Conservation (phyloP, 2,888 invertebrate species). For the Lithophane ornitopus region DNA sequence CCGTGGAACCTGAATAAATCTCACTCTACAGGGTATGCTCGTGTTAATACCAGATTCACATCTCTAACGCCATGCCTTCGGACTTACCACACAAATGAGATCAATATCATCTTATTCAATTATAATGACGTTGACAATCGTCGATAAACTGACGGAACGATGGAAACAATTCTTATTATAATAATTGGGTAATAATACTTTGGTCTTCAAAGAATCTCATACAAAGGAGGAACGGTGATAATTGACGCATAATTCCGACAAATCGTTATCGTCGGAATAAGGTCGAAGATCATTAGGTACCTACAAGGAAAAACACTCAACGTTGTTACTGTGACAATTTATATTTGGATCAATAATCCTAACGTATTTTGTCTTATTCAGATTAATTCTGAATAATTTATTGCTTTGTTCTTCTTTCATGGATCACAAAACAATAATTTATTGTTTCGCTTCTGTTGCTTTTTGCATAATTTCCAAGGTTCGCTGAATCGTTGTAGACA, state of each 20-base stretch:
- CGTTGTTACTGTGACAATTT: constrained; percentile 40
- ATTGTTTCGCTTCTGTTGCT: constrained; percentile 7
- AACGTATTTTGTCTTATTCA: constrained; percentile 44
- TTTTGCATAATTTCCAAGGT: not conserved
- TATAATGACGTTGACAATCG: constrained; percentile 31
- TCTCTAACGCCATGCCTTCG: not conserved
- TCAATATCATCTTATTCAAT: constrained; percentile 28
- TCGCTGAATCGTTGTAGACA: not conserved
- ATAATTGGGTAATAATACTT: constrained; percentile 60
- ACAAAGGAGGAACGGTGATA: constrained; percentile 49
- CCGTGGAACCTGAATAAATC: constrained; percentile 20
- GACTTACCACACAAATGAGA: not conserved
- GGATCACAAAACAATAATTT: constrained; percentile 32
- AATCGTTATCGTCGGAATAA: constrained; percentile 50
- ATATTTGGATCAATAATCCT: constrained; percentile 44
- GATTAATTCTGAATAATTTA: constrained; percentile 45
- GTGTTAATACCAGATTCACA: not conserved
- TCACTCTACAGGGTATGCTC: constrained; percentile 1
- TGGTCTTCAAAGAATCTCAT: constrained; percentile 53
- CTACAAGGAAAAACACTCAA: constrained; percentile 59
- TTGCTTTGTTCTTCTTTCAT: constrained; percentile 24
- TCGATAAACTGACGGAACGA: constrained; percentile 30
- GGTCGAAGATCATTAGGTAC: constrained; percentile 55
- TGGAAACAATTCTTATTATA: constrained; percentile 45
- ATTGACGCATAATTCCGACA: constrained; percentile 59